phyloP scores from a whole-genome alignment of 2,888 invertebrate genomes.

The Himalopsyche japonica region DNA sequence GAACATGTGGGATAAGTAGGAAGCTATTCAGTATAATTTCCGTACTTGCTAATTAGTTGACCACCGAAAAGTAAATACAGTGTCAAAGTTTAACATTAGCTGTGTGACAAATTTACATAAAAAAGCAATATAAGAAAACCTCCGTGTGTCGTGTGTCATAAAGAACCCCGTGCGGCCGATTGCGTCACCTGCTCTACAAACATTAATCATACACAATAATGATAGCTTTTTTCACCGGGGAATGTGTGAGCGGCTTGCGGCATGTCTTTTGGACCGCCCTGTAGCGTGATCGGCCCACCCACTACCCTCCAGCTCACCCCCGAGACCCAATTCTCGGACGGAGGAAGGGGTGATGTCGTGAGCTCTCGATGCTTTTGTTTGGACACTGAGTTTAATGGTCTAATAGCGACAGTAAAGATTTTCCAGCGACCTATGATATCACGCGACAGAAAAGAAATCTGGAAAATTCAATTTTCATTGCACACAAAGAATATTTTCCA shows the following conservation, averaged over 20 bases:
- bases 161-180: constrained; percentile 38
- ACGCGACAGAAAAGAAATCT: background rate
- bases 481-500: background rate
- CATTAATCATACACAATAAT: constrained; percentile 62
- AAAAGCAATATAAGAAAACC: constrained; percentile 37
- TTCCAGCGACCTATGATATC: background rate
- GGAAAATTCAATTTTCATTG: background rate
- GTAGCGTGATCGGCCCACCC: constrained; percentile 19
- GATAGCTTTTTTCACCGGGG: constrained; percentile 47
- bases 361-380: background rate
- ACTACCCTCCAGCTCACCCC: background rate
- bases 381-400: background rate
- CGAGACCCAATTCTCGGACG: background rate
- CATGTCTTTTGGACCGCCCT: constrained; percentile 17
- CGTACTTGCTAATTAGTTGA: background rate
- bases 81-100: background rate
- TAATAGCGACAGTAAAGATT: background rate
- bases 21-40: too few relatives aligned
- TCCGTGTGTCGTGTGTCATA: constrained; percentile 41
- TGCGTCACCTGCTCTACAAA: constrained; percentile 46
- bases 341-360: background rate
- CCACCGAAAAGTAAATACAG: background rate
- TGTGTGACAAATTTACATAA: constrained; percentile 36
- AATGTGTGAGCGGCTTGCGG: constrained; percentile 20
- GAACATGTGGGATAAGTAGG: too few relatives aligned